phyloP scores from a whole-genome alignment of 1,140 invertebrate genomes.

The Chelonus insularis region DNA sequence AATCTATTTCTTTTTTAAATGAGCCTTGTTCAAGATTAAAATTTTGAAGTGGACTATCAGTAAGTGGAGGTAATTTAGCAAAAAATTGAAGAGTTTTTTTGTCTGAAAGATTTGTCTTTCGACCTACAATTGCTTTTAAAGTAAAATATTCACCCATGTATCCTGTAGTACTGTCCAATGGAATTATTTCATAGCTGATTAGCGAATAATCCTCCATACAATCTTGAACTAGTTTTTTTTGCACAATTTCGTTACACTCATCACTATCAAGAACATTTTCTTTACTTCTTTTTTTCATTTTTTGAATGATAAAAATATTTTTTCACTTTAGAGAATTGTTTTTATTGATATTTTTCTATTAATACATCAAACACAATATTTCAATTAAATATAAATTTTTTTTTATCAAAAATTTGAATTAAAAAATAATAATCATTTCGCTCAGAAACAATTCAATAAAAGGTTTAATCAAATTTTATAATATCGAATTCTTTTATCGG shows the following conservation, averaged over 20 bases:
- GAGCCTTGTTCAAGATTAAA: constrained; percentile 55
- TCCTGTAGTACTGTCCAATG: constrained; percentile 39
- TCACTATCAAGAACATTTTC: constrained; percentile 56
- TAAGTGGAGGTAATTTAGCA: constrained; percentile 55
- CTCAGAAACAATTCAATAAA: too few species aligned
- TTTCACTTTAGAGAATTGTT: too few species aligned
- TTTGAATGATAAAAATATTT: too few species aligned
- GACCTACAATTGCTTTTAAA: constrained; percentile 37
- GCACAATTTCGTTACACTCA: constrained; percentile 61
- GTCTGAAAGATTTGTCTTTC: constrained; percentile 31
- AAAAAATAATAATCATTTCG: too few species aligned
- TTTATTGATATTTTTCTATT: too few species aligned
- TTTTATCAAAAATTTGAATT: too few species aligned
- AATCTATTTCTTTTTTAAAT: constrained; percentile 60
- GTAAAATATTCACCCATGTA: constrained; percentile 49
- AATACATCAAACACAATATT: too few species aligned
- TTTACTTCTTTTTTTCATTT: too few species aligned
- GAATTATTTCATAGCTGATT: constrained; percentile 41
- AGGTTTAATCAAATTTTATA: too few species aligned
- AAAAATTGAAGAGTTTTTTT: constrained; percentile 55
- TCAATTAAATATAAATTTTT: too few species aligned
- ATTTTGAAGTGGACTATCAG: constrained; percentile 46
- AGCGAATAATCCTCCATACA: constrained; percentile 46
- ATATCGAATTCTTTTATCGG: too few species aligned
- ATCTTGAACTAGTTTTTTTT: constrained; percentile 55